These are phyloP conservation scores for Stenolophus ochropezus DNA, from an alignment of 2,888 invertebrate species.

Conservation along the genomic window DNA sequence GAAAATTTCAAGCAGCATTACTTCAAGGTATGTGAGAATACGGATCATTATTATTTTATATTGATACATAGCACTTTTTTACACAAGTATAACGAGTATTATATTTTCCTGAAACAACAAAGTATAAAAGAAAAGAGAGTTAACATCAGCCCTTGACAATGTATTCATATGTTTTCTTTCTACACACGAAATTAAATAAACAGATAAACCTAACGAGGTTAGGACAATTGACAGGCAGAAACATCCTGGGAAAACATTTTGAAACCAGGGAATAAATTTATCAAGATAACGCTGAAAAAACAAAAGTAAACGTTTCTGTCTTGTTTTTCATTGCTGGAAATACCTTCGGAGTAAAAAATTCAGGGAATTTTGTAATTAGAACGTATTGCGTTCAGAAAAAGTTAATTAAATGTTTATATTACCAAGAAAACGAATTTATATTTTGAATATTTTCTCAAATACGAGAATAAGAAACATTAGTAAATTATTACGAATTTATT, in stretches of 20 bases:
- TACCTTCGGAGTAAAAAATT: not conserved
- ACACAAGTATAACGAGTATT: too few relatives aligned
- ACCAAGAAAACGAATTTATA: too few relatives aligned
- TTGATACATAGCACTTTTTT: not conserved
- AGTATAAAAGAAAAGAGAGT: too few relatives aligned
- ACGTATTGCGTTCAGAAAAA: not conserved
- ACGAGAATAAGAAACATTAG: too few relatives aligned
- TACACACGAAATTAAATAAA: conserved; percentile 18
- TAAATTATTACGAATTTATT: too few relatives aligned
- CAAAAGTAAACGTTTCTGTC: not conserved
- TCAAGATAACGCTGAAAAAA: conserved; percentile 14
- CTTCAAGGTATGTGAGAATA: too few relatives aligned
- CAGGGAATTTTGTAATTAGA: not conserved
- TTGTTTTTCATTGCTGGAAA: not conserved
- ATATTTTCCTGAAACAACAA: not conserved
- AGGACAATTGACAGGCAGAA: conserved; percentile 25
- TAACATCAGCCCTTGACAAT: not conserved
- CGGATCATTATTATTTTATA: too few relatives aligned
- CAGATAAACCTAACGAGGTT: conserved; percentile 23
- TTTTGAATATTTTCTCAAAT: too few relatives aligned
- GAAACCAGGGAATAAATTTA: conserved; percentile 18
- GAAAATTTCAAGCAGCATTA: too few relatives aligned
- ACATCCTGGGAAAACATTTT: conserved; percentile 16
- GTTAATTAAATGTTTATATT: too few relatives aligned
- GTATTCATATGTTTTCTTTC: conserved; percentile 24